Percentiles rank a stretch among this genome's conserved stretches.
These are phyloP conservation scores for Amazona ochrocephala DNA, from an alignment of 2,797 vertebrate genomes.

Conservation along the genomic window DNA sequence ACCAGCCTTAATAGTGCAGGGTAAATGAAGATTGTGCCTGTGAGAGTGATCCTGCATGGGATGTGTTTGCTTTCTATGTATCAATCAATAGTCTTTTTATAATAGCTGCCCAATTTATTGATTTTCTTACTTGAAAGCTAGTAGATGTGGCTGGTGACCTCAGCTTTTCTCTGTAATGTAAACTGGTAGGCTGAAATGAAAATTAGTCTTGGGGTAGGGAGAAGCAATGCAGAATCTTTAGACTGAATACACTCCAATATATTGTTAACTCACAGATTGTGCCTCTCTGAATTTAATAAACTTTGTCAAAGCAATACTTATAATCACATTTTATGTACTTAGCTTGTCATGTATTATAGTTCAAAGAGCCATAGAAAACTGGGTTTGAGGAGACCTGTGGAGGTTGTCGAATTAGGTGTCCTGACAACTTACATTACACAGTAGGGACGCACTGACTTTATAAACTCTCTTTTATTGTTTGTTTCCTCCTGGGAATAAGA, in stretches of 20 bases:
- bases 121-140: background rate
- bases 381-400: background rate
- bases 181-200: background rate
- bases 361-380: background rate
- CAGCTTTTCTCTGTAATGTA: background rate
- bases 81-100: background rate
- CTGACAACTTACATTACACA: background rate
- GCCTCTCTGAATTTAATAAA: background rate
- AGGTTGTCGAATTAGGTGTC: background rate
- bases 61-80: background rate
- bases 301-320: background rate
- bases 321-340: background rate
- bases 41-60: background rate
- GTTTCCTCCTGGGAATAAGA: constrained; percentile 10
- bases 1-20: background rate
- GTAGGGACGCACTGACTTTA: background rate
- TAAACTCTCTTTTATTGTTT: background rate
- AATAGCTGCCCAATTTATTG: background rate
- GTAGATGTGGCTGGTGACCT: background rate
- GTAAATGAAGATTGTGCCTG: background rate
- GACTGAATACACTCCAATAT: background rate
- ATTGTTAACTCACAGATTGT: background rate
- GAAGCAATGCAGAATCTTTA: background rate
- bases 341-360: background rate
- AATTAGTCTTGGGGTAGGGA: background rate